Percentiles rank a stretch among this genome's conserved stretches.
These are phyloP conservation scores for Drosophila meridionalis DNA, from an alignment of 2,888 invertebrate species.

Conservation along the genomic window DNA sequence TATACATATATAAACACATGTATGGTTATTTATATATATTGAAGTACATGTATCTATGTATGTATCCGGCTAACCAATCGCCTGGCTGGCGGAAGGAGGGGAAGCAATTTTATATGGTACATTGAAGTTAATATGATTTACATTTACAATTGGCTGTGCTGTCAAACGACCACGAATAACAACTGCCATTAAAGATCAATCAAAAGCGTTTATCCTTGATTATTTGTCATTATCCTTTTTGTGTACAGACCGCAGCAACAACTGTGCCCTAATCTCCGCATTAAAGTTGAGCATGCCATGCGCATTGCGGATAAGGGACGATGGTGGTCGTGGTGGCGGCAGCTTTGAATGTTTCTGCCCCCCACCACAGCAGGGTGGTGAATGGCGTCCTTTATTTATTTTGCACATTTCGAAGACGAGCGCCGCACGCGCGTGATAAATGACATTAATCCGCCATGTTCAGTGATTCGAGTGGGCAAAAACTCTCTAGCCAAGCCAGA, in stretches of 20 bases:
- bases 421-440: conserved; percentile 74
- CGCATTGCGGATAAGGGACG: conserved; percentile 18
- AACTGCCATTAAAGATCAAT: conserved; percentile 83
- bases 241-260: conserved; percentile 62
- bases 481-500: conserved; percentile 20
- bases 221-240: conserved; percentile 83
- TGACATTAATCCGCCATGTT: conserved; percentile 81
- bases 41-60: background rate
- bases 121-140: conserved; percentile 79
- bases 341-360: background rate
- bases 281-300: conserved; percentile 42
- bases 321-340: background rate
- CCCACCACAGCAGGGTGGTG: background rate
- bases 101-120: conserved; percentile 62
- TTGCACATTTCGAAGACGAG: conserved; percentile 72
- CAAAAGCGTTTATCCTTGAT: conserved; percentile 84
- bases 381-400: conserved; percentile 65
- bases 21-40: background rate
- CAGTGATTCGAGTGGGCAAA: conserved; percentile 67
- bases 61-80: conserved; percentile 14
- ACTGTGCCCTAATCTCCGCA: conserved; percentile 66
- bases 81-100: background rate
- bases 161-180: conserved; percentile 63
- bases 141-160: conserved; percentile 73
- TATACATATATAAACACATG: background rate